Evolutionary conservation across 1,140 invertebrate genomes (phyloP), one percentile per base, ranked within the genome.

Genomic region (Drosophila bifasciata): DNA sequence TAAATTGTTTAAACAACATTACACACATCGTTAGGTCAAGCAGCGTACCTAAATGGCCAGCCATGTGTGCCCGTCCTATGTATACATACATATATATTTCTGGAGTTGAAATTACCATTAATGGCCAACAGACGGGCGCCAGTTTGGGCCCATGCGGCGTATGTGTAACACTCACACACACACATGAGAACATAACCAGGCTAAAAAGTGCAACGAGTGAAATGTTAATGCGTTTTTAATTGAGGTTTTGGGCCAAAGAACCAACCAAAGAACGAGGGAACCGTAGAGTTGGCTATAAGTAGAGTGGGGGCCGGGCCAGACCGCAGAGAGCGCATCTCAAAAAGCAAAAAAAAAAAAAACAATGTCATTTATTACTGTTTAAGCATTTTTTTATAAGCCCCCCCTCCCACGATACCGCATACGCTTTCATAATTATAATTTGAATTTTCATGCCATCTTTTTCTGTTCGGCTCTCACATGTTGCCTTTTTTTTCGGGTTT

Each of bases 1-100:
- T 90, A 90, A 90, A 90, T 90, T 90, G 89, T 90, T 90, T 90
- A 79, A 90, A 89, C 80, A 85, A 90, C 89, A 90, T 90, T 90
- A 90, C 78, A 88, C 88, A 90, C 81, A 84, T 84, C 88, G 72
- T 88, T 88, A 88, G 83, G 84, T 88, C 83, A 88, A 88, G 83
- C 74, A 86, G 83, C 83, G 83, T 83, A 86, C 81, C 81, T 85
- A 85, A 85, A 85, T 85, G 64, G 57, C 63, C 67, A 79, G 55
- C 53, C 76, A 61, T 61, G 56, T 76, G 55, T 71, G 46, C 49
- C 44, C 48, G 58, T 41, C 39, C 41, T 21, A 45, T 50, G n/a
- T 57, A 7, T 55, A 25, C 46, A 15, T 15, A 19, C 59, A 44
- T 58, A 23, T 64, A n/a, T 58, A n/a, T 60, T 53, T 60, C 73